Percentiles rank a stretch among this genome's conserved stretches.
Evolutionary conservation across 2,797 vertebrate species (phyloP).

Genomic region (Cryptoblepharus egeriae): DNA sequence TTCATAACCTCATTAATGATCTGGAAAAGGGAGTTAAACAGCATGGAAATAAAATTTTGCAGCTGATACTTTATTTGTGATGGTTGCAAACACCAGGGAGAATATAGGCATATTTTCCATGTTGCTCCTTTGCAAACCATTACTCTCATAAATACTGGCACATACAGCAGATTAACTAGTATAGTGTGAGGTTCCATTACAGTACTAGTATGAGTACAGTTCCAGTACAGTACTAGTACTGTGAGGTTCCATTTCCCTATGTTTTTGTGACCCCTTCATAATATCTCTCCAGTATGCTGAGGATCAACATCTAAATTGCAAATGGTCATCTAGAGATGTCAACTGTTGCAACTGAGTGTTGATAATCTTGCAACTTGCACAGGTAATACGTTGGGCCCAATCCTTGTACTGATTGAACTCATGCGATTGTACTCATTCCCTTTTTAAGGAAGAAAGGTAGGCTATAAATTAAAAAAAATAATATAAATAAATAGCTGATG

Average conservation of each 20-base stretch:
- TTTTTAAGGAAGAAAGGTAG: no score
- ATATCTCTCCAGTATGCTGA: neutral
- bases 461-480: no score
- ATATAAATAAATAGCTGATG: no score
- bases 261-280: neutral
- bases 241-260: neutral
- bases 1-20: slow-evolving; percentile 4
- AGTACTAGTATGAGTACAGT: no score
- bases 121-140: neutral
- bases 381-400: no score
- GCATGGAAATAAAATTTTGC: neutral
- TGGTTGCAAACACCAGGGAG: neutral
- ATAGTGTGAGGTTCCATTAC: neutral
- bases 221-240: no score
- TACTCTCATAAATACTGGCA: neutral
- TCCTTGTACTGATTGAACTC: no score
- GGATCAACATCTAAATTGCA: neutral
- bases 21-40: slow-evolving; percentile 9
- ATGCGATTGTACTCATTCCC: no score
- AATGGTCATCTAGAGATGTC: neutral
- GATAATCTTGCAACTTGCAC: no score
- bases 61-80: neutral
- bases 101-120: neutral
- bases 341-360: no score
- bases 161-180: neutral